Conservation (phyloP, 2,113 vertebrate genomes). For the Colinus virginianus region DNA sequence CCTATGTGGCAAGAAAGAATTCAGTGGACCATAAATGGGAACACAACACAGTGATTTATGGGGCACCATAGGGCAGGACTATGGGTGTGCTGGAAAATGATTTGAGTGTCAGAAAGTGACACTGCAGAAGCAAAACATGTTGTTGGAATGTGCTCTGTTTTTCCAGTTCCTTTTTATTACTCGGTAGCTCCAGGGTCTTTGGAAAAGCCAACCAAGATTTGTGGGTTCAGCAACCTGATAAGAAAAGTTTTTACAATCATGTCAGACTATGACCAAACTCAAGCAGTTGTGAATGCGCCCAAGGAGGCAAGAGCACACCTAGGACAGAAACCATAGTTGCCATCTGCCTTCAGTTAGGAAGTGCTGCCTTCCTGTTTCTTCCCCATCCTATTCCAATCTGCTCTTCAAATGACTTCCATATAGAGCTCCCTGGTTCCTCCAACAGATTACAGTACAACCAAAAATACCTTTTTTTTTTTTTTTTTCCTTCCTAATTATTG, state of each 20-base stretch:
- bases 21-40: not conserved
- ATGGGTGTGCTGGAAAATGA: not conserved
- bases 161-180: not conserved
- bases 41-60: not conserved
- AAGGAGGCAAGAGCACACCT: constrained; percentile 34
- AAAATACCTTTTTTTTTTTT: not conserved
- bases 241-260: not conserved
- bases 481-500: not conserved
- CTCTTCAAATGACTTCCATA: not conserved
- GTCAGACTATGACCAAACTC: constrained; percentile 3
- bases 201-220: not conserved
- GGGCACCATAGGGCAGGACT: not conserved
- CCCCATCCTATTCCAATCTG: not conserved
- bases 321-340: constrained; percentile 9
- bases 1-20: not conserved
- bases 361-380: constrained; percentile 17
- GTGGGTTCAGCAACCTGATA: not conserved
- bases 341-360: constrained; percentile 44
- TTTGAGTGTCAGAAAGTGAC: not conserved
- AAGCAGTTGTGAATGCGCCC: not conserved
- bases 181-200: not conserved
- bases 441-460: not conserved
- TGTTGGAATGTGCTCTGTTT: not conserved
- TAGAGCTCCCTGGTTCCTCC: not conserved
- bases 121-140: not conserved